phyloP scores from a whole-genome alignment of 2,797 vertebrate genomes.

The Columba guinea region DNA sequence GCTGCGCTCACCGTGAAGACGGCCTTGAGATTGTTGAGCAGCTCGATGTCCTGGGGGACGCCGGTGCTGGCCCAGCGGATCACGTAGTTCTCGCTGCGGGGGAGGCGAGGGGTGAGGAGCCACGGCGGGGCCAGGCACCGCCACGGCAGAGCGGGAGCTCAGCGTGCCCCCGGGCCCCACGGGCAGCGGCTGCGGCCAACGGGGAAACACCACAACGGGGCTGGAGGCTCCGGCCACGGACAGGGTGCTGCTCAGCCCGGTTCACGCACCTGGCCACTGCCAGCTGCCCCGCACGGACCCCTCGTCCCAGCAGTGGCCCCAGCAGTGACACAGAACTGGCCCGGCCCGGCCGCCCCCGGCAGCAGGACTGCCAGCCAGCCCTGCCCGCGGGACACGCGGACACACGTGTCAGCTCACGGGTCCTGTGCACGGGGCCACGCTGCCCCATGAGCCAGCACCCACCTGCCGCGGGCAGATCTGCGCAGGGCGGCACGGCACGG shows the following conservation, averaged over 20 bases:
- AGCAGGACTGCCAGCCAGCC: not conserved
- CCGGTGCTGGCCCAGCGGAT: slow-evolving; percentile 69
- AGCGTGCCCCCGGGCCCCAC: accelerated
- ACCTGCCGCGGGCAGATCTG: not conserved
- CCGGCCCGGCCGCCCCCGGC: not conserved
- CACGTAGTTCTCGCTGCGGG: slow-evolving; percentile 58
- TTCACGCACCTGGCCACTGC: accelerated
- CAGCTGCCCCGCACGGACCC: not conserved
- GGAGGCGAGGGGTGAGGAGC: not conserved
- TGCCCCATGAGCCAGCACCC: not conserved
- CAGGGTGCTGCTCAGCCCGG: not conserved
- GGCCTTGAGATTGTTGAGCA: slow-evolving; percentile 66
- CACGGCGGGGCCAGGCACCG: accelerated
- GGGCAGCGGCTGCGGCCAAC: not conserved
- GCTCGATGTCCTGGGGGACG: slow-evolving; percentile 59
- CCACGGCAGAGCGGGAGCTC: not conserved
- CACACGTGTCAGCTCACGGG: not conserved
- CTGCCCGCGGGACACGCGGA: no score
- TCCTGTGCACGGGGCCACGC: not conserved
- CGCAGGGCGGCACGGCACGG: not conserved
- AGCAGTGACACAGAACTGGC: accelerated
- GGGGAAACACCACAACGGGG: not conserved
- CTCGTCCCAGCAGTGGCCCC: not conserved
- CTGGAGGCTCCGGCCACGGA: accelerated
- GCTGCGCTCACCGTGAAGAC: slow-evolving; percentile 57